A percentile compares a stretch with the other conserved stretches of the same genome.
These are phyloP conservation scores for Chymomyza procnemis DNA, from an alignment of 2,888 invertebrate species.

Conservation along the genomic window DNA sequence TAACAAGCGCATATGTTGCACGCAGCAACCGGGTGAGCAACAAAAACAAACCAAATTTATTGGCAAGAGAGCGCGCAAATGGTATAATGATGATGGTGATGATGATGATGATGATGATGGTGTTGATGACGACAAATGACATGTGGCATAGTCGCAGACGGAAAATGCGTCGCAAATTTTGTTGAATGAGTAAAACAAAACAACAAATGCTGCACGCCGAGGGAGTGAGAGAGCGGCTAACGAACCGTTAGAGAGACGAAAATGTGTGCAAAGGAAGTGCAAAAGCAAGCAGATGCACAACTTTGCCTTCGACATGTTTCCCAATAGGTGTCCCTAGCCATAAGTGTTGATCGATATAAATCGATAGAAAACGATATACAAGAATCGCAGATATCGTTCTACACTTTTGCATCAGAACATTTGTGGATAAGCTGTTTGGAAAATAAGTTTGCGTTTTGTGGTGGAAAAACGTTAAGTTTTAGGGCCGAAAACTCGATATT, in stretches of 20 bases:
- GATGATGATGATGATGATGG: not conserved
- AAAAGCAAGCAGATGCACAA: too few relatives aligned
- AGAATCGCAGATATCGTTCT: too few relatives aligned
- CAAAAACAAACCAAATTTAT: constrained; percentile 25
- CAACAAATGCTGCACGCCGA: constrained; percentile 58
- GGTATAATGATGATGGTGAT: not conserved
- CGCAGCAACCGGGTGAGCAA: constrained; percentile 39
- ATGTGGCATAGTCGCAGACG: constrained; percentile 38
- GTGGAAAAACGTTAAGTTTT: too few relatives aligned
- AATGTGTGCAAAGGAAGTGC: not conserved
- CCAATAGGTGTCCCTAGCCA: too few relatives aligned
- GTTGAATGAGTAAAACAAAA: constrained; percentile 18
- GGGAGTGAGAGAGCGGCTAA: constrained; percentile 18
- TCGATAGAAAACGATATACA: too few relatives aligned
- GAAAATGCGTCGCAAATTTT: constrained; percentile 62
- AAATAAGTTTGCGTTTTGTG: too few relatives aligned
- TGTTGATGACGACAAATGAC: constrained; percentile 34
- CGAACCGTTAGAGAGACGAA: constrained; percentile 30
- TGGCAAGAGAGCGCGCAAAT: not conserved
- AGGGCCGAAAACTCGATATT: too few relatives aligned
- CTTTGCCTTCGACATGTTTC: too few relatives aligned
- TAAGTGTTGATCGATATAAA: too few relatives aligned
- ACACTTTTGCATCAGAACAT: too few relatives aligned
- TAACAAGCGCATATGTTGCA: not conserved
- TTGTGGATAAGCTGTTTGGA: too few relatives aligned